Base-by-base conservation (phyloP, 2,888 invertebrate genomes). In the Cephus pulcher region DNA sequence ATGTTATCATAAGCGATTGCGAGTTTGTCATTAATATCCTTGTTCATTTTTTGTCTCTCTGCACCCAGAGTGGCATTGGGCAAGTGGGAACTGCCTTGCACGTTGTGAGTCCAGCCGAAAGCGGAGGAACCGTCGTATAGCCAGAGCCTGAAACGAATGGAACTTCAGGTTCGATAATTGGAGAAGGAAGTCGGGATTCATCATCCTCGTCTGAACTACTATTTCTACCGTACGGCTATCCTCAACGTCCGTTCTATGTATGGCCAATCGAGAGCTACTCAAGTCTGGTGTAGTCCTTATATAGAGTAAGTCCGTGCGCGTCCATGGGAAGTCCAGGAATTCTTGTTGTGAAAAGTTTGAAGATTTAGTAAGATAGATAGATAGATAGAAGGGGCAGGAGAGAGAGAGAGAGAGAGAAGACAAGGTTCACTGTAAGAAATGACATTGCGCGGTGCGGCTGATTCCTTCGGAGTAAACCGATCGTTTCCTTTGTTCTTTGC, bases 91-190 rank as follows among this genome's bases (percentile, higher is more conserved):
- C 86, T 75, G 83, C 87, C 77, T 85, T 88, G 12, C 89, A 89
- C 80, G 88, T 90, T 78, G 88, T 89, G 82, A 90, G 88, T 85
- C 89, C 89, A 71, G 88, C 88, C 73, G 90, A 90, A 85, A 87
- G 87, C 76, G 88, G 88, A 80, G 90, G 90, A 81, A 90, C 90
- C 79, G 88, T 89, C 85, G 90, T 90, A 87, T 90, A 90, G 89
- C 89, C 82, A 83, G 84, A 85, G 81, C 81, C 83, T 80, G 82
- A 82, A 34, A 33, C 71, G 0, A 12, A 15, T 78, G 74, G 12
- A n/a, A 81, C 79, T 80, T 76, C 81, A 80, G 81, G 76, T 81
- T 78, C 77, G 74, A 79, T 81, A 79, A 76, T 80, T 81, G 78
- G 76, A 80, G 77, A 76, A 77, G 77, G 69, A 74, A 79, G 56